phyloP scores from a whole-genome alignment of 2,888 invertebrate species.

The Gnatocerus cornutus region DNA sequence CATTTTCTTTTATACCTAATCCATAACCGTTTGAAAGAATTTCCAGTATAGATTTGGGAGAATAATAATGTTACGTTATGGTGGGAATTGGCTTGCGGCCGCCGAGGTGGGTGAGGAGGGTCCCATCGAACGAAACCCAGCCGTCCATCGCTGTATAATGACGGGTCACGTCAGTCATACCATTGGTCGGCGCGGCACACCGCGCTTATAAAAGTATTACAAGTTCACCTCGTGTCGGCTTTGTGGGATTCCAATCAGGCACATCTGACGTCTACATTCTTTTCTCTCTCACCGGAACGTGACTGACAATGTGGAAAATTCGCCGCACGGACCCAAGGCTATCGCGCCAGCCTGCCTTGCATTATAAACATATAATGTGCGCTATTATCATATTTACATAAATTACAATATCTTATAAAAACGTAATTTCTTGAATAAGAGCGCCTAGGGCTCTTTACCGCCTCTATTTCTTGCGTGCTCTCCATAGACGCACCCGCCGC shows the following conservation, averaged over 20 bases:
- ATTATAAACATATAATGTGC: conserved; percentile 65
- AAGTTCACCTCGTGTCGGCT: conserved; percentile 61
- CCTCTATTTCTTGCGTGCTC: conserved; percentile 23
- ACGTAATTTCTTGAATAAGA: conserved; percentile 61
- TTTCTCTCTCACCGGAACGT: conserved; percentile 59
- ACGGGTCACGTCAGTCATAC: conserved; percentile 71
- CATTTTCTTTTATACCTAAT: background rate
- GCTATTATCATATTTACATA: conserved; percentile 71
- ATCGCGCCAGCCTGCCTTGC: conserved; percentile 58
- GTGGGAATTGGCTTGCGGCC: conserved; percentile 61
- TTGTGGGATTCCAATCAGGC: conserved; percentile 66
- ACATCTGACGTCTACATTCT: conserved; percentile 66
- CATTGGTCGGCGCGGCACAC: conserved; percentile 65
- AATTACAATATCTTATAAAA: conserved; percentile 69
- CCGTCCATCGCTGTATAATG: conserved; percentile 68
- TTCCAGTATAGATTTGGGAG: conserved; percentile 32
- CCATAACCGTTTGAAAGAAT: conserved; percentile 18
- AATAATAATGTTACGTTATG: conserved; percentile 40
- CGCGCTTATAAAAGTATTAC: conserved; percentile 66
- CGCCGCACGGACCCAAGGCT: conserved; percentile 64
- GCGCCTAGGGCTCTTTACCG: conserved; percentile 32
- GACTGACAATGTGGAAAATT: conserved; percentile 65
- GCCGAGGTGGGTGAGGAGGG: conserved; percentile 60
- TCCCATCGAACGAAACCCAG: conserved; percentile 48
- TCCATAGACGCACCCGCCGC: conserved; percentile 33